These are phyloP conservation scores for Tapirus terrestris DNA, from an alignment of 2,113 vertebrate species.

Conservation along the genomic window DNA sequence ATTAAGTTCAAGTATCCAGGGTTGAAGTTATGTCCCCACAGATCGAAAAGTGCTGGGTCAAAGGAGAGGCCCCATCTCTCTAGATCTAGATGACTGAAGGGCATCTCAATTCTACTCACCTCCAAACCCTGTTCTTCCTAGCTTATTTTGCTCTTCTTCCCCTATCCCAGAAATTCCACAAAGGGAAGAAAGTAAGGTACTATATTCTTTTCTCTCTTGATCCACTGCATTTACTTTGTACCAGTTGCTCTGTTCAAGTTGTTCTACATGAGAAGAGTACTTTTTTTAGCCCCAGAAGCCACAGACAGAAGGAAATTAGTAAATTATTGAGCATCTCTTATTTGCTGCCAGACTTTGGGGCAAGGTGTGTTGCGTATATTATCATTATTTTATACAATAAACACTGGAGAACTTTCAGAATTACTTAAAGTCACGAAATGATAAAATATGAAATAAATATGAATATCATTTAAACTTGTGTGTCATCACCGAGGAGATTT, in stretches of 20 bases:
- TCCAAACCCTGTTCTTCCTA: not conserved
- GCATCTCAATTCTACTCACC: not conserved
- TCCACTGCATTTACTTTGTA: not conserved
- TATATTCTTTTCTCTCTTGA: not conserved
- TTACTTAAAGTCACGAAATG: not conserved
- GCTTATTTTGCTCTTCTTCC: not conserved
- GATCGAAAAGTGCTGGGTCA: not conserved
- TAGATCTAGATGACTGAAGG: not conserved
- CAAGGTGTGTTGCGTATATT: not conserved
- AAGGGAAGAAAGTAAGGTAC: not conserved
- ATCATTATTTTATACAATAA: not conserved
- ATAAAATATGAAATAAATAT: conserved; percentile 1
- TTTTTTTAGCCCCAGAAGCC: not conserved
- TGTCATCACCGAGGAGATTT: not conserved
- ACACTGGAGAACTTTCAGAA: not conserved
- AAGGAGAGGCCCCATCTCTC: not conserved
- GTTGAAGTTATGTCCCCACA: not conserved
- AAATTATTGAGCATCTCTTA: not conserved
- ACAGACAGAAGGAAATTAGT: not conserved
- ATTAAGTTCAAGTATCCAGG: not conserved
- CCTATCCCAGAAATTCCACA: not conserved
- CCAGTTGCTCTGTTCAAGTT: not conserved
- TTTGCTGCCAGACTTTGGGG: not conserved
- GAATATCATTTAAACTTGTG: not conserved
- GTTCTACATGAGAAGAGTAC: not conserved